Evolutionary conservation across 2,888 invertebrate genomes (phyloP), one percentile per base, ranked within the genome.

Genomic region (Oxystoma pomonae): DNA sequence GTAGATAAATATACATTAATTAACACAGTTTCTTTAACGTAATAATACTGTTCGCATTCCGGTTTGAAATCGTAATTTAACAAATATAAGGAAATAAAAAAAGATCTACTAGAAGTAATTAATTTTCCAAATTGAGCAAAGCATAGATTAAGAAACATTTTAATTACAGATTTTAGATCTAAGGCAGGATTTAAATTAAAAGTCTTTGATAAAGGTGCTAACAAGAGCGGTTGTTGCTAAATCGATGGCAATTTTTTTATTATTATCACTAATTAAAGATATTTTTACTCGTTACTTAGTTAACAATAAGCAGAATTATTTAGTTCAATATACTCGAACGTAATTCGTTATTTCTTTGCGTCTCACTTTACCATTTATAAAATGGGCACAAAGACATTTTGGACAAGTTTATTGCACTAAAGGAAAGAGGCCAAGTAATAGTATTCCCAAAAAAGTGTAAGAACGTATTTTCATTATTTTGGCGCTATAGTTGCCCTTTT

Each of bases 1-100:
- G 19, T 22, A 65, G 71, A 75, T 74, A 76, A 74, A 76, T 76
- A 77, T 68, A 74, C 65, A 74, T 68, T 75, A 75, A 76, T 75
- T 76, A 77, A 77, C 76, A 77, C 75, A 77, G 76, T 75, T 76
- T 74, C 73, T 73, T 62, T 57, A 18, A 72, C 71, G 68, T 74
- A 76, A 75, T 77, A 77, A 77, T 77, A 77, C 76, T 77, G 77
- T 71, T 76, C 74, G 74, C 75, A 57, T 73, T 68, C 67, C 67
- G 70, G 71, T 70, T 66, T 67, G 65, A 57, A 58, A 58, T 16
- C 21, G 58, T 50, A 18, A 55, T 49, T 17, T 56, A 51, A 35
- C 63, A 65, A 63, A 68, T 63, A 71, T 71, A 58, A 66, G 62
- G 67, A 66, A 62, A 68, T 67, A 65, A 67, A 66, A 69, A 68